Conservation (phyloP, 1,140 invertebrate species). For the Phymorhynchus buccinoides region DNA sequence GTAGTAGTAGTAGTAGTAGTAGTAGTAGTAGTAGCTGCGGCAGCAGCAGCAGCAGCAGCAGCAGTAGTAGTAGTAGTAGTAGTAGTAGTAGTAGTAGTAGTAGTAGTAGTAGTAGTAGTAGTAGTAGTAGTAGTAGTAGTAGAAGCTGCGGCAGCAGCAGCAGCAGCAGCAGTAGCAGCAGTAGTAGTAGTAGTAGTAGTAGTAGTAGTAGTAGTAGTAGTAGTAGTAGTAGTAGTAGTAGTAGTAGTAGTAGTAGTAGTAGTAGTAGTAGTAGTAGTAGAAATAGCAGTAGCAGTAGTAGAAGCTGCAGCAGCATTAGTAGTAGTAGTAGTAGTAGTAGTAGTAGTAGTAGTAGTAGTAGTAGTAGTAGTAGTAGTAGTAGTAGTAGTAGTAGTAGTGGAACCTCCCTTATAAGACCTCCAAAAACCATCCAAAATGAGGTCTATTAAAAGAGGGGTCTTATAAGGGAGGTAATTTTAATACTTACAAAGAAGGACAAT, state of each 20-base stretch:
- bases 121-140: background rate
- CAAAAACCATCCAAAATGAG: too few species aligned
- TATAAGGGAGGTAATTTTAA: too few species aligned
- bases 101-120: slow-evolving; percentile 10
- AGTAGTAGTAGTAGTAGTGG: slow-evolving; percentile 47
- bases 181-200: slow-evolving; percentile 42
- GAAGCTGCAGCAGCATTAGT: too few species aligned
- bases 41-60: background rate
- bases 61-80: background rate
- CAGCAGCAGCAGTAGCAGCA: slow-evolving; percentile 35
- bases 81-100: slow-evolving; percentile 29
- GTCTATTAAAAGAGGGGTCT: too few species aligned
- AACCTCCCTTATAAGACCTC: too few species aligned
- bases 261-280: too few species aligned
- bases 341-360: too few species aligned
- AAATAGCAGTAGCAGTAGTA: too few species aligned
- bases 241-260: slow-evolving; percentile 48
- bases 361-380: slow-evolving; percentile 48
- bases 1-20: background rate
- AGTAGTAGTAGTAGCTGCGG: too few species aligned
- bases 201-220: slow-evolving; percentile 47
- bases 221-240: slow-evolving; percentile 48
- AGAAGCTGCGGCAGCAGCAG: too few species aligned
- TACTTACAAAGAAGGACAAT: too few species aligned
- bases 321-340: too few species aligned